Conservation (phyloP, 2,888 invertebrate species). For the Pinctada fucata region DNA sequence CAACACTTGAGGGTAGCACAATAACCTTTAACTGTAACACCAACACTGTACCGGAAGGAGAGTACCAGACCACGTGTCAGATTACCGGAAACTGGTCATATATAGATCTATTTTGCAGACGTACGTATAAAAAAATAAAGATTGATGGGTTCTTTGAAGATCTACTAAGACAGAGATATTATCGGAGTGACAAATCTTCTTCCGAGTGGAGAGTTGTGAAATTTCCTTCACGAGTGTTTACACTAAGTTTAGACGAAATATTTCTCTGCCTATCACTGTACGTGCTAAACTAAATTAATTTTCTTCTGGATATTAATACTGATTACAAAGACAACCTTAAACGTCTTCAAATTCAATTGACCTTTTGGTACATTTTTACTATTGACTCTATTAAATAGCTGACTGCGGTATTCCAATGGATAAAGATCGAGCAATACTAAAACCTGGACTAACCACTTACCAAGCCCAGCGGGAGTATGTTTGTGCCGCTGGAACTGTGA, state of each 20-base stretch:
- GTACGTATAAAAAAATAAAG: neutral
- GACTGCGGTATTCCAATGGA: conserved; percentile 14
- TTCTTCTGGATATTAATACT: too few species aligned
- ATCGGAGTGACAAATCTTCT: too few species aligned
- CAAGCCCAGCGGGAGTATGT: neutral
- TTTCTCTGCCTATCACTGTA: too few species aligned
- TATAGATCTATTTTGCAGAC: conserved; percentile 14
- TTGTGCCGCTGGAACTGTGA: conserved; percentile 3
- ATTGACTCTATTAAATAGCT: neutral
- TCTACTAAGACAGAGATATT: too few species aligned
- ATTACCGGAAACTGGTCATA: conserved; percentile 15
- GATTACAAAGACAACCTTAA: too few species aligned
- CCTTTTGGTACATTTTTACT: too few species aligned
- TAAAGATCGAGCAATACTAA: conserved; percentile 3
- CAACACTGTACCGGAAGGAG: conserved; percentile 7
- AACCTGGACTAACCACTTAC: neutral
- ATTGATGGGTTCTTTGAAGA: too few species aligned
- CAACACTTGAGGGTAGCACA: conserved; percentile 2
- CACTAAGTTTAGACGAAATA: too few species aligned
- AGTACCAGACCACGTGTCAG: conserved; percentile 2
- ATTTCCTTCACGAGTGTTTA: too few species aligned
- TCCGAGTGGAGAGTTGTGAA: too few species aligned
- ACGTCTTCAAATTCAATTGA: too few species aligned
- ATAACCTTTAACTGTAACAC: conserved; percentile 8
- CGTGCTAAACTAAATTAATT: too few species aligned